Base-by-base conservation (phyloP, 2,888 invertebrate genomes). In the Drosophila falleni region DNA sequence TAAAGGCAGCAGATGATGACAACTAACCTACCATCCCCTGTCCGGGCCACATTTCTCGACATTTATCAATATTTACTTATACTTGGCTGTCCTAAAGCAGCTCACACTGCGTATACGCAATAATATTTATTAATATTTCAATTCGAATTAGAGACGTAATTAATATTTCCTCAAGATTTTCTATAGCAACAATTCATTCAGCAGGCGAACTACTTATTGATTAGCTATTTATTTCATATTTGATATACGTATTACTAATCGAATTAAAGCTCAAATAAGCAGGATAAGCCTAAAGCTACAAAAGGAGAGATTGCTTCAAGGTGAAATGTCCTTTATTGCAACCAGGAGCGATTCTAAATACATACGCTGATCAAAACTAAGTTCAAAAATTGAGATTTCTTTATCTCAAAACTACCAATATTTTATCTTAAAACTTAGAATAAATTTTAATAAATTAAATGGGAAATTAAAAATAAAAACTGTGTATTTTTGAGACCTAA, bases 51-150 rank as follows among this genome's bases (percentile, higher is more conserved):
- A n/a, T n/a, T 5, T 35, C 13, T n/a, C n/a, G 35, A 11, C 56
- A 71, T 64, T 53, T 62, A 50, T 58, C 61, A 72, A 51, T 59
- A 50, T 56, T 59, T 50, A 49, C 47, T n/a, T n/a, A 26, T 61
- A 15, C n/a, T 19, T 33, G 13, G 13, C 31, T 23, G 51, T 4
- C 33, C 13, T 6, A n/a, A 3, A 13, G 44, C 44, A 44, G 5
- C 39, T 29, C 37, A 50, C 11, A 35, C 9, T 29, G 23, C 79
- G 80, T 66, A 74, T 74, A 33, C 63, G 65, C 19, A 74, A 74
- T 60, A 53, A 42, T 72, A 60, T 68, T 50, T 72, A 68, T 54
- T 42, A 46, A 74, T 74, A 78, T 65, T 74, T 65, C 54, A 61
- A 42, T 44, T 16, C 19, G 49, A 60, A 56, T 70, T 64, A 47